Evolutionary conservation across 2,888 invertebrate species (phyloP), one percentile per base, ranked within the genome.

Genomic region (Aradus depressus): DNA sequence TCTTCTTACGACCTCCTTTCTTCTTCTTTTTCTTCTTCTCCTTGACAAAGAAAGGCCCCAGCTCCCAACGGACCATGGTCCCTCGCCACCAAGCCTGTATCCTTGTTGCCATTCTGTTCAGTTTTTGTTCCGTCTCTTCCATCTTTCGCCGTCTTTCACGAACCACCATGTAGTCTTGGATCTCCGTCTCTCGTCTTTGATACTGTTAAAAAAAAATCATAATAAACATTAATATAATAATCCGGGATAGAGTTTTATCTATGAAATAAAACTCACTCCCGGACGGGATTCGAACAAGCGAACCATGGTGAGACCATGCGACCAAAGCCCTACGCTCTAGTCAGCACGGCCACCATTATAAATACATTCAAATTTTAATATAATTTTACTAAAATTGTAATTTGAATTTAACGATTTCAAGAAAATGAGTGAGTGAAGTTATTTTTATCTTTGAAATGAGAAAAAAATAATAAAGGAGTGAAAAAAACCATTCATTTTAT

Each of bases 61-160:
- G 64, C 5, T 67, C 67, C 59, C 67, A 65, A 12, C 71, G 61
- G 2, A 72, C 70, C 68, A 71, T 70, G 18, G 67, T 64, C 12
- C 70, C 70, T 56, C 70, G 60, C 70, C 70, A 72, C 71, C 71
- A 72, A 1, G 70, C 63, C 60, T 72, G 71, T 8, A 72, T 62
- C 65, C 51, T 60, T 3, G 60, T 58, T 6, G 61, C 61, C 53
- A 58, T 58, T 38, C 44, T 38, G 26, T 59, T 56, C 18, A 47
- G 28, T 28, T 55, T 49, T 4, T 53, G 35, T 16, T 57, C 54
- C 8, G 28, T 26, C 18, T 42, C 22, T 23, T 42, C 25, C 21
- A 42, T 0, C 22, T 42, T 42, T 28, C 25, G n/a, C 1, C 25
- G 42, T 12, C 22, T 18, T 10, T 42, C 22, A 18, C 42, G 25